Base-by-base conservation (phyloP, 37 sponge, comb jelly and placozoan species). In the Hormiphora californensis region DNA sequence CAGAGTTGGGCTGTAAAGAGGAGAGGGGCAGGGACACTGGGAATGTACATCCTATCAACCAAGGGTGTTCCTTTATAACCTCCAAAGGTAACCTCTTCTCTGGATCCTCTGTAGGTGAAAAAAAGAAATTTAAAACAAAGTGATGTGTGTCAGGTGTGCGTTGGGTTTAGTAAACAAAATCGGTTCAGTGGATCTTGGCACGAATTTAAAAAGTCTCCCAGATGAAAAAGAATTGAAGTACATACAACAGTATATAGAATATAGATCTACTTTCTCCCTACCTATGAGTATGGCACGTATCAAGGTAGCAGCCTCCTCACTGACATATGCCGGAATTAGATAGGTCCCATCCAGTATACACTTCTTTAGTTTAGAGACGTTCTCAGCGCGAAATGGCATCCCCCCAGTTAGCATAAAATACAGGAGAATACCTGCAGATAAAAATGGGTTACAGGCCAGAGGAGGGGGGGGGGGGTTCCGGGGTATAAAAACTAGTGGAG, bases 361-460 rank as follows among this genome's bases (percentile, higher is more conserved):
- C 35, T 88, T 86, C 55, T 94, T 92, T 17, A 94, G 43, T 32
- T 91, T 87, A 11, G 86, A 85, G 28, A 94, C 86, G 32, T 69
- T 89, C 4, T 89, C 87, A 7, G 63, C 94, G 35, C 27, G 27
- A 57, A 94, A 94, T 0, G 94, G 94, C 85, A 92, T 59, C 0
- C 54, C 89, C 1, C 91, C 92, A 43, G 87, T 85, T 55, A 92
- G 46, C 87, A 92, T 92, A 87, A 88, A 92, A 85, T 90, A 92
- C 12, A 94, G 87, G 39, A 92, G 35, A 8, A 92, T 89, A 8
- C 94, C 81, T 73, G 81, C n/a, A n/a, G n/a, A n/a, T n/a, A n/a
- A n/a, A n/a, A n/a, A n/a, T n/a, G n/a, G n/a, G n/a, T n/a, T n/a
- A 46, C 51, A 12, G 12, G 51, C 51, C 8, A 46, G 51, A 8